These are phyloP conservation scores for Gobiocypris rarus DNA, from an alignment of 2,113 vertebrate species.

Conservation along the genomic window DNA sequence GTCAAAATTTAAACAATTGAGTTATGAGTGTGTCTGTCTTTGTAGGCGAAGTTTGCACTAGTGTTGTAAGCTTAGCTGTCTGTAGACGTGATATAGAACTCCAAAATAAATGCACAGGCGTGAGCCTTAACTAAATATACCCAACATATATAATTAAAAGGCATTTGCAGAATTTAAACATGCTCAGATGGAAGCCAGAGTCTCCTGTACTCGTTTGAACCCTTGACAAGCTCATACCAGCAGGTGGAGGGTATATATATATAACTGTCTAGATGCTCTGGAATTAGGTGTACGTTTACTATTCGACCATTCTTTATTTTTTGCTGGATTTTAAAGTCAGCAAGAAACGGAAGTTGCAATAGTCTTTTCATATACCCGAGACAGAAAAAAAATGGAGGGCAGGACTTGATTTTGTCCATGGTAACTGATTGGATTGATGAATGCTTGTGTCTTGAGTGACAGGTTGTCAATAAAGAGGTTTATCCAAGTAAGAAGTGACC, in stretches of 20 bases:
- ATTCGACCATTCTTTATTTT: neutral
- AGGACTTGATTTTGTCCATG: no score
- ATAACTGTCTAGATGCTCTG: neutral
- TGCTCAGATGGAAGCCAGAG: neutral
- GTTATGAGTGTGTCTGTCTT: neutral
- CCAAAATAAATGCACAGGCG: conserved; percentile 2
- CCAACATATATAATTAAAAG: neutral
- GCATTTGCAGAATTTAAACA: conserved; percentile 13
- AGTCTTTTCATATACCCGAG: no score
- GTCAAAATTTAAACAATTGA: neutral
- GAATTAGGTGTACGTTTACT: neutral
- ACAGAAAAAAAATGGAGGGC: no score
- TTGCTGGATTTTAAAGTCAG: neutral
- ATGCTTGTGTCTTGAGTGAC: no score
- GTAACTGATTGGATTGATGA: no score
- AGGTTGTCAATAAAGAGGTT: neutral
- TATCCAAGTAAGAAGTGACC: neutral
- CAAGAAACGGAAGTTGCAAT: no score
- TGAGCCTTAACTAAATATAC: neutral
- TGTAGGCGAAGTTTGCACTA: neutral
- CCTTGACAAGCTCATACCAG: conserved; percentile 17
- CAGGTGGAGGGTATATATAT: neutral
- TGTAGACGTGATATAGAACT: neutral
- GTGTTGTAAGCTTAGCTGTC: neutral
- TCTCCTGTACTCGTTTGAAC: neutral